Conservation (phyloP, 2,888 invertebrate species). For the Chrysopilus asiliformis region DNA sequence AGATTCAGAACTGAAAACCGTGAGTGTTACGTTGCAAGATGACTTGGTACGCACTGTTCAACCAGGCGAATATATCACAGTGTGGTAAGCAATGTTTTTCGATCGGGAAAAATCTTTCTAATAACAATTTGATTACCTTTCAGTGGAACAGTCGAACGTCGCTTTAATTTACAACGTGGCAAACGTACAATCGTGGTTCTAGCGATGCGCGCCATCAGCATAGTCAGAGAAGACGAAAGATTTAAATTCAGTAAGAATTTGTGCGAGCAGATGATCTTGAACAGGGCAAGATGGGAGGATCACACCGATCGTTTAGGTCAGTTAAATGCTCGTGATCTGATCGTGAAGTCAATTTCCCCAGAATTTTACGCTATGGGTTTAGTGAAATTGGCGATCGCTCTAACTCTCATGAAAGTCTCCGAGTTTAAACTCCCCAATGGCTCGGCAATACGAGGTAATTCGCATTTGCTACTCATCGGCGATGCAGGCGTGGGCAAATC, state of each 20-base stretch:
- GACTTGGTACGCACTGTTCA: constrained; percentile 77
- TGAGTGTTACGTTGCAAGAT: constrained; percentile 68
- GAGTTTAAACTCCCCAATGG: constrained; percentile 28
- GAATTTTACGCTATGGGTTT: constrained; percentile 73
- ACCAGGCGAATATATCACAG: constrained; percentile 76
- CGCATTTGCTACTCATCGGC: constrained; percentile 74
- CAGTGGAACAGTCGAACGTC: constrained; percentile 62
- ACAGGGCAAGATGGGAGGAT: constrained; percentile 14
- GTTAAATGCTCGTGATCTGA: constrained; percentile 59
- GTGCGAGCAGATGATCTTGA: constrained; percentile 35
- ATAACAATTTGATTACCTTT: constrained; percentile 14
- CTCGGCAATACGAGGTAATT: constrained; percentile 52
- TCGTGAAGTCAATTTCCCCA: constrained; percentile 71
- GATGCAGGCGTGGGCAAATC: constrained; percentile 87
- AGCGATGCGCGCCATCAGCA: constrained; percentile 33
- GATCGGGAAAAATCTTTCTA: not conserved
- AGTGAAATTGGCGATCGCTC: constrained; percentile 71
- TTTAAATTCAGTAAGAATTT: constrained; percentile 53
- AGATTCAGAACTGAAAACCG: constrained; percentile 56
- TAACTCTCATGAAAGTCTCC: constrained; percentile 41
- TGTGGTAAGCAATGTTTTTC: constrained; percentile 45
- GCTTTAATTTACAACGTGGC: constrained; percentile 46
- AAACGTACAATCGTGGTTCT: constrained; percentile 10
- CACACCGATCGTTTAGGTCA: constrained; percentile 45
- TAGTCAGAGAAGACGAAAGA: constrained; percentile 51